Conservation (phyloP, 2,113 vertebrate genomes). For the Colistium nudipinnis region DNA sequence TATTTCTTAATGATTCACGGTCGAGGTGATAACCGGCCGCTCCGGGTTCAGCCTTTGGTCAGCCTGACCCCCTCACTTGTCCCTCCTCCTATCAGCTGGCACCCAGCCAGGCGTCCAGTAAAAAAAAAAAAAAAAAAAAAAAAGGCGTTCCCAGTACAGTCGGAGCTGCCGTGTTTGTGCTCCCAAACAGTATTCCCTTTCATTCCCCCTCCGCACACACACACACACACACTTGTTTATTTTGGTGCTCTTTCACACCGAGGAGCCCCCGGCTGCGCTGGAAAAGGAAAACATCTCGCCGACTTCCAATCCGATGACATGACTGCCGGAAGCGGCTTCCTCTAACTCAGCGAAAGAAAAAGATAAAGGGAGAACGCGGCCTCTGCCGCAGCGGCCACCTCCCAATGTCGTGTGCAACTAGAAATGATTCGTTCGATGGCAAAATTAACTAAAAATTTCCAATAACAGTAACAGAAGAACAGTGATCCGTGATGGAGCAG, state of each 20-base stretch:
- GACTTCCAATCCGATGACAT: slow-evolving; percentile 77
- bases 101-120: slow-evolving; percentile 67
- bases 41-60: slow-evolving; percentile 28
- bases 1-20: slow-evolving; percentile 27
- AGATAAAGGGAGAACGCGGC: slow-evolving; percentile 52
- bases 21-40: slow-evolving; percentile 31
- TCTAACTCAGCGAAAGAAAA: slow-evolving; percentile 65
- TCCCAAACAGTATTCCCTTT: slow-evolving; percentile 84
- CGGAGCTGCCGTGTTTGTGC: slow-evolving; percentile 77
- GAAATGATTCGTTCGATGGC: slow-evolving; percentile 3
- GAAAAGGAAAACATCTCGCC: slow-evolving; percentile 78
- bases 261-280: slow-evolving; percentile 75
- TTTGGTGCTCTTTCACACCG: slow-evolving; percentile 82
- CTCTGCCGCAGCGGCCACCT: slow-evolving; percentile 1
- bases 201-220: slow-evolving; percentile 76
- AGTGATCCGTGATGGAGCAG: neutral
- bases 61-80: slow-evolving; percentile 16
- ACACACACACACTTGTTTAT: no score
- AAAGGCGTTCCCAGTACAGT: slow-evolving; percentile 77
- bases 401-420: slow-evolving; percentile 3
- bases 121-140: no score
- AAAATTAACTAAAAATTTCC: neutral
- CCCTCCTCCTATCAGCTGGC: slow-evolving; percentile 68
- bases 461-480: neutral
- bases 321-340: slow-evolving; percentile 70